Conservation (phyloP, 2,113 vertebrate species). For the Lamprotornis superbus region DNA sequence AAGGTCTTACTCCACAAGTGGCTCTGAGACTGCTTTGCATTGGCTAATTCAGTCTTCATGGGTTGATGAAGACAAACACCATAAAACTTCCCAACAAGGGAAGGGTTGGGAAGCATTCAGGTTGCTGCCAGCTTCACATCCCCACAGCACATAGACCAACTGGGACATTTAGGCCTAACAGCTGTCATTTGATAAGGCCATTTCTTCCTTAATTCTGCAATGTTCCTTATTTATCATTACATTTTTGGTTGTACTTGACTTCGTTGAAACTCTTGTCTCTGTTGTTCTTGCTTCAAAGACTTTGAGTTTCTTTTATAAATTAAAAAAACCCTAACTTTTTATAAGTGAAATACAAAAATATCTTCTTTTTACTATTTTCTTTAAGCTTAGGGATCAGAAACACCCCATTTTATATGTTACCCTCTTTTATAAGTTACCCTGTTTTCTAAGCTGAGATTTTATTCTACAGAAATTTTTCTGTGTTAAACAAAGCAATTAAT, state of each 20-base stretch:
- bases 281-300: background rate
- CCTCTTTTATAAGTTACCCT: background rate
- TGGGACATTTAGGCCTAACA: background rate
- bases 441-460: background rate
- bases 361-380: background rate
- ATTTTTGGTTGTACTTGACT: background rate
- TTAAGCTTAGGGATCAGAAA: background rate
- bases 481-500: background rate
- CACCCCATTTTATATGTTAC: background rate
- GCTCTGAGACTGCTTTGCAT: background rate
- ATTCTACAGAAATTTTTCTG: background rate
- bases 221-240: background rate
- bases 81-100: background rate
- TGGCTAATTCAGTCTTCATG: background rate
- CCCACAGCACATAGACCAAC: background rate
- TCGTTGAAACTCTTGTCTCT: background rate
- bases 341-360: background rate
- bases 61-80: background rate
- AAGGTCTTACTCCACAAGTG: background rate
- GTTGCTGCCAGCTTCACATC: background rate
- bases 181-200: background rate
- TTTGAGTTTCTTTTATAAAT: background rate
- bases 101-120: background rate
- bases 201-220: background rate
- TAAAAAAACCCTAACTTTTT: background rate